Evolutionary conservation across 1,140 invertebrate species (phyloP).

Genomic region (Ips typographus): DNA sequence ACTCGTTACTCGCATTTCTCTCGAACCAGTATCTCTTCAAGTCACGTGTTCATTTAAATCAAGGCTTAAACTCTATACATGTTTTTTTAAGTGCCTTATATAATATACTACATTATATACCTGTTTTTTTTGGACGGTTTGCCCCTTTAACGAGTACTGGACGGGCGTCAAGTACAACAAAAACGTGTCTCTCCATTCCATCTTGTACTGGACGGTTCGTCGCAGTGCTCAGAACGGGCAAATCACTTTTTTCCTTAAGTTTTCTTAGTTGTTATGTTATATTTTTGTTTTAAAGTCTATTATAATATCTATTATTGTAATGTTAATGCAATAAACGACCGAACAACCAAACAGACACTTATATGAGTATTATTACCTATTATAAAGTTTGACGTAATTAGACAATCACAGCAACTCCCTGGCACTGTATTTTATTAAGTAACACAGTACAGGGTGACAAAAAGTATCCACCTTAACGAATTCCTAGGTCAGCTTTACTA

Average conservation of each 20-base stretch:
- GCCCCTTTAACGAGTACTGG: background rate
- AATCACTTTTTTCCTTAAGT: constrained; percentile 10
- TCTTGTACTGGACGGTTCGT: background rate
- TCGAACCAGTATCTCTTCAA: constrained; percentile 34
- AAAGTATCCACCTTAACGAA: too few species aligned
- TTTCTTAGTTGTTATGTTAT: constrained; percentile 17
- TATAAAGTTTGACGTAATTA: too few species aligned
- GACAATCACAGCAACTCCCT: too few species aligned
- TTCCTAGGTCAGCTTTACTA: too few species aligned
- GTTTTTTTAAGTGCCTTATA: constrained; percentile 43
- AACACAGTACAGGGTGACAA: too few species aligned
- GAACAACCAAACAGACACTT: too few species aligned
- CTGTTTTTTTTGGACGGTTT: constrained; percentile 7
- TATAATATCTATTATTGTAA: constrained; percentile 1
- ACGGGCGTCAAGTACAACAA: background rate
- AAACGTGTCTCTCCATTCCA: constrained; percentile 36
- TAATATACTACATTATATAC: constrained; percentile 35
- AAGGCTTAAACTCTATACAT: constrained; percentile 9
- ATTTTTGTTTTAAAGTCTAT: constrained; percentile 16
- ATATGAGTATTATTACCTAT: too few species aligned
- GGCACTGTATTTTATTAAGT: too few species aligned
- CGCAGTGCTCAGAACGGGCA: constrained; percentile 3
- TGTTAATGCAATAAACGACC: background rate
- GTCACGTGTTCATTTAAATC: constrained; percentile 41
- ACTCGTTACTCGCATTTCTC: constrained; percentile 32